A percentile compares a stretch with the other conserved stretches of the same genome.
These are phyloP conservation scores for Netelia melanura DNA, from an alignment of 2,888 invertebrate species.

Conservation along the genomic window DNA sequence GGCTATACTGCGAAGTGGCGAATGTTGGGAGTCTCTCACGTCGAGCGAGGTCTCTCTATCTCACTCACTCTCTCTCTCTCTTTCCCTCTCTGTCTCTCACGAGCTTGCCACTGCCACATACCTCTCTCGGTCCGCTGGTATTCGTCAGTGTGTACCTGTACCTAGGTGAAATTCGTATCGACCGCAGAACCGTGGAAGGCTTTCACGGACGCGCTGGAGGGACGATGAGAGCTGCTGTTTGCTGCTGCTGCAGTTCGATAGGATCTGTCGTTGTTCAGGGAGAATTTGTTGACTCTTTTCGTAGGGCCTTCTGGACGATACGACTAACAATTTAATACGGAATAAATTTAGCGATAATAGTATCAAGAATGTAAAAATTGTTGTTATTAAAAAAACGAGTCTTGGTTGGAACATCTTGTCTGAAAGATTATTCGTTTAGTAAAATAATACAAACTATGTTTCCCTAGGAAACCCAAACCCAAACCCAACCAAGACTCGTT, in stretches of 20 bases:
- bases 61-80: background rate
- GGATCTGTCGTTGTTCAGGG: slow-evolving; percentile 40
- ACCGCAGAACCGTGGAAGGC: slow-evolving; percentile 71
- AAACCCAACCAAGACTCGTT: background rate
- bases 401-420: no score
- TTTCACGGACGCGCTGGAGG: slow-evolving; percentile 61
- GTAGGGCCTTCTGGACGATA: no score
- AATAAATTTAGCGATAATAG: no score
- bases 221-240: slow-evolving; percentile 33
- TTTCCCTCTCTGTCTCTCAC: slow-evolving; percentile 6
- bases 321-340: no score
- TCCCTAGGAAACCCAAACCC: no score
- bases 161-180: slow-evolving; percentile 79
- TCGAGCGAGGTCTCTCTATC: background rate
- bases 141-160: slow-evolving; percentile 68
- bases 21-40: slow-evolving; percentile 19
- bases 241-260: slow-evolving; percentile 43
- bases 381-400: background rate
- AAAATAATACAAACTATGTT: no score
- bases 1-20: slow-evolving; percentile 40
- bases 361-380: no score
- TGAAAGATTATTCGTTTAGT: no score
- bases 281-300: no score
- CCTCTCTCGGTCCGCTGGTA: slow-evolving; percentile 64
- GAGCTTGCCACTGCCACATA: background rate